Percentiles rank a stretch among this genome's conserved stretches.
Conservation (phyloP, 2,113 vertebrate species). For the Calonectris borealis region DNA sequence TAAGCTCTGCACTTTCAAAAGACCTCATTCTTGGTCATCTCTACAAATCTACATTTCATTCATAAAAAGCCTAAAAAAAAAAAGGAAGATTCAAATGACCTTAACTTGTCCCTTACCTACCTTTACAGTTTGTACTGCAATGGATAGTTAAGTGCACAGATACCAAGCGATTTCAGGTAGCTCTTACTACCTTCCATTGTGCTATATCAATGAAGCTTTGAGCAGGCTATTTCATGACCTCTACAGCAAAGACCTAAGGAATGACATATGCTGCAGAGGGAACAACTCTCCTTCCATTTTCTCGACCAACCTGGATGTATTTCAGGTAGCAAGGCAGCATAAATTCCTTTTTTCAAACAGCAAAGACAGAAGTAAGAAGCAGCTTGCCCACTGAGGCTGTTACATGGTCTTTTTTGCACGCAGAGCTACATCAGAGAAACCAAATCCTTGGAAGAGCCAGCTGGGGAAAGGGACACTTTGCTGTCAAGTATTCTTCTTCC, state of each 20-base stretch:
- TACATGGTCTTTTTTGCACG: neutral
- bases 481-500: neutral
- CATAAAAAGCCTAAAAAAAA: neutral
- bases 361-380: neutral
- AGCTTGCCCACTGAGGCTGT: neutral
- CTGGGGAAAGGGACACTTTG: neutral
- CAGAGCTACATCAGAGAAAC: neutral
- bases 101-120: neutral
- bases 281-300: neutral
- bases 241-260: neutral
- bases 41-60: neutral
- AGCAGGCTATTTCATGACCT: neutral
- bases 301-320: neutral
- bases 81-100: neutral
- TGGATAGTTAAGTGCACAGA: neutral
- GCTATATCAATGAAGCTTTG: neutral
- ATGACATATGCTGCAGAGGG: neutral
- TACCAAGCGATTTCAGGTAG: rapidly evolving
- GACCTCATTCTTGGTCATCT: neutral
- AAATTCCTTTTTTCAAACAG: neutral
- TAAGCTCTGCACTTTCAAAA: neutral
- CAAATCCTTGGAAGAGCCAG: neutral
- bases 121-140: neutral
- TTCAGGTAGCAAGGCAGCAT: neutral
- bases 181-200: neutral